Evolutionary conservation across 2,888 invertebrate species (phyloP).

Genomic region (Agonum fuliginosum): DNA sequence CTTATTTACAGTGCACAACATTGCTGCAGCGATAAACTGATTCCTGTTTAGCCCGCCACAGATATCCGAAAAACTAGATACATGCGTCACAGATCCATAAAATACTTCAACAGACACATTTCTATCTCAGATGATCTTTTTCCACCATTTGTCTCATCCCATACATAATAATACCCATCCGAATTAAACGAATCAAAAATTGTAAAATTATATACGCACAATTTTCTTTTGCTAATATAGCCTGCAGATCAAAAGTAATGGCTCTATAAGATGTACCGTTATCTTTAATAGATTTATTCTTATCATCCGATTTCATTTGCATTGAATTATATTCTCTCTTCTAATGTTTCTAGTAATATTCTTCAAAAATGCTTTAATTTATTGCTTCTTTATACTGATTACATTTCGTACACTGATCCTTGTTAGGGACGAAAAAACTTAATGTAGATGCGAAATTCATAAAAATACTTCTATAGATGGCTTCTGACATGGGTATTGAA

Average conservation of each 20-base stretch:
- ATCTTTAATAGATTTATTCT: slow-evolving; percentile 6
- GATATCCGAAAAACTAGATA: neutral
- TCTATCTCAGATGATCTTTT: slow-evolving; percentile 62
- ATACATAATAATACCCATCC: slow-evolving; percentile 61
- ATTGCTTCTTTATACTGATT: neutral
- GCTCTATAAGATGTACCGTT: slow-evolving; percentile 28
- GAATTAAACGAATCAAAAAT: slow-evolving; percentile 60
- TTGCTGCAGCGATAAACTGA: no score
- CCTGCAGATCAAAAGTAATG: slow-evolving; percentile 37
- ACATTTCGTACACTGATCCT: slow-evolving; percentile 9
- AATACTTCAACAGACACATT: slow-evolving; percentile 57
- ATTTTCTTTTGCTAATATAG: slow-evolving; percentile 46
- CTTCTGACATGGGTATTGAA: neutral
- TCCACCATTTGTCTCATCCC: slow-evolving; percentile 61
- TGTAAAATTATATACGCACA: slow-evolving; percentile 62
- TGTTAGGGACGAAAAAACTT: neutral
- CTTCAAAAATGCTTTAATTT: neutral
- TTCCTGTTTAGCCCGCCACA: no score
- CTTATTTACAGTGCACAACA: no score
- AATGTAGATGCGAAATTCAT: neutral
- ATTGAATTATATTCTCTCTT: slow-evolving; percentile 13
- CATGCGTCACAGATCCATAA: slow-evolving; percentile 19
- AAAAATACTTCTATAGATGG: neutral
- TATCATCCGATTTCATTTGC: slow-evolving; percentile 11
- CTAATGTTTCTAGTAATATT: neutral